These are phyloP conservation scores for Cyclophora punctaria DNA, from an alignment of 2,888 invertebrate genomes.

Conservation along the genomic window DNA sequence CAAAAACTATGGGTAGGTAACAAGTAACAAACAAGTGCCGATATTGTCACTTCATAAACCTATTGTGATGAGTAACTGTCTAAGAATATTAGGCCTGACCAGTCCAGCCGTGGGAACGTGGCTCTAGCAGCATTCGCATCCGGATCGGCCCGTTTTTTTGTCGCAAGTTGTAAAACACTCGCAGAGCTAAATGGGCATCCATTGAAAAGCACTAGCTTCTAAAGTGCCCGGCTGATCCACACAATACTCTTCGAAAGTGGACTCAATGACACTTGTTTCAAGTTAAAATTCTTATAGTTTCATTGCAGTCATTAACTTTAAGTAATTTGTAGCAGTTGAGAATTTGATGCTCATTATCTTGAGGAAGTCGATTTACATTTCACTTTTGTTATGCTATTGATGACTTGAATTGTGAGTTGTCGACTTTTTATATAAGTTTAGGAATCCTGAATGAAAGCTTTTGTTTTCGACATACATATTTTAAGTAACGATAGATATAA, in stretches of 20 bases:
- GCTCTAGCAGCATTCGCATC: conserved; percentile 54
- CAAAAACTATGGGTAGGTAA: conserved; percentile 38
- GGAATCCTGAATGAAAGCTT: no score
- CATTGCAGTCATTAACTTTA: conserved; percentile 17
- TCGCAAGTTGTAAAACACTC: conserved; percentile 59
- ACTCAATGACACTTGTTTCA: conserved; percentile 29
- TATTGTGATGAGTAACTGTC: conserved; percentile 36
- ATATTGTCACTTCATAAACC: conserved; percentile 59
- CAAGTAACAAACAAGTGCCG: conserved; percentile 47
- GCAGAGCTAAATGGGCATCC: conserved; percentile 45
- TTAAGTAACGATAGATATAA: no score
- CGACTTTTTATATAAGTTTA: no score
- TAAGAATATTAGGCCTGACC: no score
- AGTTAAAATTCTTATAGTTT: conserved; percentile 25
- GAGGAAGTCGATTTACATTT: no score
- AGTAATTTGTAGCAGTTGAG: conserved; percentile 3
- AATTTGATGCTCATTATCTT: no score
- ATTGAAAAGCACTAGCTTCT: conserved; percentile 40
- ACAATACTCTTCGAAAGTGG: conserved; percentile 9
- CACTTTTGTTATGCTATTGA: no score
- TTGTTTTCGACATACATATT: no score
- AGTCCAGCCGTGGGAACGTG: conserved; percentile 58
- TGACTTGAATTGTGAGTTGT: no score
- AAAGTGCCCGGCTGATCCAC: conserved; percentile 30
- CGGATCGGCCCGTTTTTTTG: conserved; percentile 62